Base-by-base conservation (phyloP, 2,113 vertebrate genomes). In the Rhinolophus sinicus region DNA sequence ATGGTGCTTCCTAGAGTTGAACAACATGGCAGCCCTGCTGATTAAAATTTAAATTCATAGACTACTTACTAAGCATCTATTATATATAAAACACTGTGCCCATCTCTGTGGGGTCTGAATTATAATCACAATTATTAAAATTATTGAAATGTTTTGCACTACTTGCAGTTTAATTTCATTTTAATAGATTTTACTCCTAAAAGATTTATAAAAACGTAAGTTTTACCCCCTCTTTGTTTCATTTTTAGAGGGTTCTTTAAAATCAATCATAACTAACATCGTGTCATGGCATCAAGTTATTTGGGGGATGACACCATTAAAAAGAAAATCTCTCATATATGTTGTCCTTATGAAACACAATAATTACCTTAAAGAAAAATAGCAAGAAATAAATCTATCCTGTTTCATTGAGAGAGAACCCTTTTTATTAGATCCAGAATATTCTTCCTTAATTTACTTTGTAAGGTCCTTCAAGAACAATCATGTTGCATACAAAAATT, bases 181-280 rank as follows among this genome's bases (percentile, higher is more conserved):
- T 92, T 38, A 93, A 91, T 60, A 44, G 18, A 76, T 50, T 70
- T 91, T 70, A 58, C 9, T 94, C 33, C n/a, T 78, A 86, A 89
- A 84, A 87, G 38, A 30, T 72, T 90, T 87, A 73, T 21, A 75
- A 58, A 69, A 83, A 82, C 22, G 21, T 38, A 47, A 50, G 35
- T 8, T 26, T 44, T 89, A n/a, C 30, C 11, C 12, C 2, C 11
- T 15, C 0, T 82, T 78, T 80, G 16, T 60, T 89, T 14, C n/a
- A 62, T 86, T 85, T 83, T 73, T 50, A 83, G 85, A 94, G 40
- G 11, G 15, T 47, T 69, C 67, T 44, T 93, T 54, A 73, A 72
- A 85, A 64, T 80, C n/a, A 94, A 35, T 54, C 21, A 44, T 26
- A 35, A 81, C 11, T 64, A 92, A 93, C 52, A 90, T 50, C 65